Base-by-base conservation (phyloP, 2,797 vertebrate species). In the Spinus olivaceus region DNA sequence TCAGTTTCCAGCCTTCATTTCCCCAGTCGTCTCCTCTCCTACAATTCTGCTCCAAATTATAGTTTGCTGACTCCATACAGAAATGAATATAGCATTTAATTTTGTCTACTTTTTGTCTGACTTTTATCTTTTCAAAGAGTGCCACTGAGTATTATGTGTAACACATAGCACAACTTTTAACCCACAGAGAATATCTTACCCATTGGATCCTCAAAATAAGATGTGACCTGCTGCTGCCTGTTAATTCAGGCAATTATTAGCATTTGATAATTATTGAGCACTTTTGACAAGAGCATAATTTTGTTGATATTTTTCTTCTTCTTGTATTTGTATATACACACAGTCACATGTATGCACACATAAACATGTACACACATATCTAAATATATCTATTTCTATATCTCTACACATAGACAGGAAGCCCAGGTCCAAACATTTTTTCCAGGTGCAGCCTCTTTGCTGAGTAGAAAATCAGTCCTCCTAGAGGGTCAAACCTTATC, bases 121-220 rank as follows among this genome's bases (percentile, higher is more conserved):
- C 20, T 91, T 87, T 69, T 21, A 63, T 14, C 10, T 76, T 72
- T 82, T 49, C 64, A 51, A 64, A 69, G 51, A 66, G 6, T 1
- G 2, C 10, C 76, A 42, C 8, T 0, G 0, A 37, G 4, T 44
- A 27, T 16, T 57, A 22, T 2, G 2, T 39, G 3, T 41, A 51
- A 42, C 6, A 46, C 27, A 10, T 11, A 11, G 5, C 0, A 0
- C 8, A 60, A 33, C 6, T 51, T 71, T 37, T 60, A 66, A 74
- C 15, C 14, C 61, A 20, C 25, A 22, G 3, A 67, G 16, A 33
- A 37, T 23, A 63, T 46, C 35, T 63, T 83, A 70, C 14, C 33
- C 19, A 15, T 6, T 5, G 9, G 7, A 51, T 81, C 41, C 28
- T 78, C 60, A 59, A n/a, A 72, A 20, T 65, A 46, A 33, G 46